phyloP scores from a whole-genome alignment of 2,888 invertebrate genomes.

The Digitonthophagus gazella region DNA sequence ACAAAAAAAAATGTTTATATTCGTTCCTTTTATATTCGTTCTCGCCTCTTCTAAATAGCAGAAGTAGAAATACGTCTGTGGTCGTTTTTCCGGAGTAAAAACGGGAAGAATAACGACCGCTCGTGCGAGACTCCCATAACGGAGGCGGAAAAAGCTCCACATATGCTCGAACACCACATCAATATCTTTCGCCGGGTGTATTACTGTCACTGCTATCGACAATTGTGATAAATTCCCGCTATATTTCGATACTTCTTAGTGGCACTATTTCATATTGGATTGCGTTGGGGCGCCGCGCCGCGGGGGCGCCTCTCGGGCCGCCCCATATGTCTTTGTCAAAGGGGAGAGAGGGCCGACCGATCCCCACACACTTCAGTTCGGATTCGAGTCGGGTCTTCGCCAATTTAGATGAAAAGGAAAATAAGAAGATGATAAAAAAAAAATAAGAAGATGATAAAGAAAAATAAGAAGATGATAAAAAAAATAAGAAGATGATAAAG shows the following conservation, averaged over 20 bases:
- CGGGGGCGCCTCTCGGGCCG: neutral
- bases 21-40: no score
- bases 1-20: no score
- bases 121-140: neutral
- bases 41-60: no score
- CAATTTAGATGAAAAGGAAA: neutral
- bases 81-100: no score
- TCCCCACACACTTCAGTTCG: no score
- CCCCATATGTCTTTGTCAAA: slow-evolving; percentile 17
- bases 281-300: slow-evolving; percentile 1
- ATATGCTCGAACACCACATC: slow-evolving; percentile 1
- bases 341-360: no score
- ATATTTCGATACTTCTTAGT: slow-evolving; percentile 16
- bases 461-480: no score
- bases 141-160: neutral
- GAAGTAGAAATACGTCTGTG: no score
- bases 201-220: slow-evolving; percentile 17
- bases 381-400: no score
- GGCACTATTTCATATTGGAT: slow-evolving; percentile 16
- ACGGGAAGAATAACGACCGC: neutral
- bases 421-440: no score
- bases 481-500: no score
- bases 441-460: no score
- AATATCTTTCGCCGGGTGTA: slow-evolving; percentile 15
- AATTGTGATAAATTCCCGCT: slow-evolving; percentile 15